Conservation (phyloP, 1,140 invertebrate genomes). For the Propsilocerus akamusi region DNA sequence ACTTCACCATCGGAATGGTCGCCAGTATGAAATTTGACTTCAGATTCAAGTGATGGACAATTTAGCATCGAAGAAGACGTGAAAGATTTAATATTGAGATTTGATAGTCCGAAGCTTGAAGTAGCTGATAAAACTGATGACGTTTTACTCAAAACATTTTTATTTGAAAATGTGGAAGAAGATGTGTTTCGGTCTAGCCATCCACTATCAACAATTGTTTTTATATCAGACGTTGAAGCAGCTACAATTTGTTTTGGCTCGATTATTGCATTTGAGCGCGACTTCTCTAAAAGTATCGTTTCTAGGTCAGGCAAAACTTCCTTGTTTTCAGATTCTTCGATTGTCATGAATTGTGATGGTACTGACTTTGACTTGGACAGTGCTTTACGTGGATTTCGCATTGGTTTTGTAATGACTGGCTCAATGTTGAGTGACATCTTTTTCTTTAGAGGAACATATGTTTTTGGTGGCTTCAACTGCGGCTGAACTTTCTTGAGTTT, state of each 20-base stretch:
- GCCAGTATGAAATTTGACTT: slow-evolving; percentile 6
- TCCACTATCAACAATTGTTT: slow-evolving; percentile 13
- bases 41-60: not conserved
- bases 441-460: slow-evolving; percentile 25
- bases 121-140: not conserved
- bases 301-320: slow-evolving; percentile 17
- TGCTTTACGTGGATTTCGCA: slow-evolving; percentile 57
- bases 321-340: not conserved
- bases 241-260: slow-evolving; percentile 8
- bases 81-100: not conserved
- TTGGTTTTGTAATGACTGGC: slow-evolving; percentile 36
- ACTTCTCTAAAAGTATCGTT: slow-evolving; percentile 20
- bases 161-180: slow-evolving; percentile 7
- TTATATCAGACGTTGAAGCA: slow-evolving; percentile 1
- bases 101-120: slow-evolving; percentile 4
- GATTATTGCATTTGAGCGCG: slow-evolving; percentile 13
- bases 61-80: not conserved
- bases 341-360: slow-evolving; percentile 8
- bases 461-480: slow-evolving; percentile 11
- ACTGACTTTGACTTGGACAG: slow-evolving; percentile 20
- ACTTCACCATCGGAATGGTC: slow-evolving; percentile 18
- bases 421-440: slow-evolving; percentile 32
- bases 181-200: slow-evolving; percentile 17
- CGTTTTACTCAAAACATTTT: not conserved
- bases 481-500: slow-evolving; percentile 16